Conservation (phyloP, 2,113 vertebrate species). For the Cnemophilus loriae region DNA sequence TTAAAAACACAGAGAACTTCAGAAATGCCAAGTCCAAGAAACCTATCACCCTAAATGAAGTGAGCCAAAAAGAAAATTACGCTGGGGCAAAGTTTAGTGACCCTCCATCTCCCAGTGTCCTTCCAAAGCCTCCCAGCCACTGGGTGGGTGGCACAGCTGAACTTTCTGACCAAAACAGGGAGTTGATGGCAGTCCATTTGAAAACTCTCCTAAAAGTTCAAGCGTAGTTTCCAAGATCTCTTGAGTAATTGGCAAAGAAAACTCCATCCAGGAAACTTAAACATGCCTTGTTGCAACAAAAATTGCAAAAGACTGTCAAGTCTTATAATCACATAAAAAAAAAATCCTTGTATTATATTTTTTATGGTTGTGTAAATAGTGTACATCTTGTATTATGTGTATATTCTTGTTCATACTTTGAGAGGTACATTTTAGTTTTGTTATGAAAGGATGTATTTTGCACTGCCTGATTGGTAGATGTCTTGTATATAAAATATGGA, state of each 20-base stretch:
- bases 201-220: constrained; percentile 92
- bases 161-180: constrained; percentile 75
- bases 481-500: constrained; percentile 75
- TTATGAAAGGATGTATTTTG: constrained; percentile 89
- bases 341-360: constrained; percentile 76
- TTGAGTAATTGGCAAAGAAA: constrained; percentile 37
- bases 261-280: constrained; percentile 56
- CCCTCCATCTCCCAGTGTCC: constrained; percentile 91
- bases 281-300: constrained; percentile 75
- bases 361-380: constrained; percentile 88
- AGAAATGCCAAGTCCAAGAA: constrained; percentile 65
- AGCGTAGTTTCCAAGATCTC: constrained; percentile 51
- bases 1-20: constrained; percentile 74
- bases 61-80: constrained; percentile 84
- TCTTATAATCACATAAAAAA: constrained; percentile 46
- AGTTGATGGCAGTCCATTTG: constrained; percentile 87
- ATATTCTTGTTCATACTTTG: constrained; percentile 90
- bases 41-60: constrained; percentile 62
- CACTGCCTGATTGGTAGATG: constrained; percentile 75
- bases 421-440: constrained; percentile 94
- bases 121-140: constrained; percentile 93
- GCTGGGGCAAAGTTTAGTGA: constrained; percentile 95
- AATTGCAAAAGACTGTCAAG: constrained; percentile 71
- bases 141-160: constrained; percentile 83
- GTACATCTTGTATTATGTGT: constrained; percentile 92